Conservation (phyloP, 2,113 vertebrate genomes). For the Pantherophis guttatus region DNA sequence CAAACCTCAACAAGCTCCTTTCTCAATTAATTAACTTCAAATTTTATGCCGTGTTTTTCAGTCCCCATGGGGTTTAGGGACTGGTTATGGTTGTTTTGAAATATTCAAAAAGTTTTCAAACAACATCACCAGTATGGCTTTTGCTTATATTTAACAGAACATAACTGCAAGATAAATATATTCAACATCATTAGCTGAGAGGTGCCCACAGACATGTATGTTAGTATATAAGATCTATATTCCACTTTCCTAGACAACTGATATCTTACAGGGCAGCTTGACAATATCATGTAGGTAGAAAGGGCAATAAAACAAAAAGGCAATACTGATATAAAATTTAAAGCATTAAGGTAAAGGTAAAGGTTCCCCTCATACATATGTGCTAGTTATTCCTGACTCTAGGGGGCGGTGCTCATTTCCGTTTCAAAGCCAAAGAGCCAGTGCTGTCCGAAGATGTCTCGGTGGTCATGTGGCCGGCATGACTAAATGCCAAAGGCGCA, state of each 20-base stretch:
- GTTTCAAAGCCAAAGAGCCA: too few species aligned
- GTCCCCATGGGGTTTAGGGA: not conserved
- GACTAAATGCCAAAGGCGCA: too few species aligned
- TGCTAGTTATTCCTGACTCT: too few species aligned
- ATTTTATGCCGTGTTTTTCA: not conserved
- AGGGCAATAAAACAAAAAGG: not conserved
- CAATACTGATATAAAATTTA: not conserved
- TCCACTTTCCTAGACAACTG: not conserved
- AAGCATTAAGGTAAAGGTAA: not conserved
- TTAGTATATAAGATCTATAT: not conserved
- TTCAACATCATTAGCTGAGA: not conserved
- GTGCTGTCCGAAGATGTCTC: too few species aligned
- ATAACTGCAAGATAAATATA: not conserved
- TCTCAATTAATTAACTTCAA: not conserved
- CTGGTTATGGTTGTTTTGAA: not conserved
- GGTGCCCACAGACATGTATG: not conserved
- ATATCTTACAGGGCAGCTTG: not conserved
- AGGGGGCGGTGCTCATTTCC: too few species aligned
- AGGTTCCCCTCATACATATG: too few species aligned
- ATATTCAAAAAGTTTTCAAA: not conserved
- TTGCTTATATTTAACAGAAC: not conserved
- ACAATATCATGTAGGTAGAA: not conserved
- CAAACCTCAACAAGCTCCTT: not conserved
- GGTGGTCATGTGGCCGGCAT: too few species aligned
- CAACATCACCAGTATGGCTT: not conserved